Conservation (phyloP, 2,113 vertebrate species). For the Setophaga petechia region DNA sequence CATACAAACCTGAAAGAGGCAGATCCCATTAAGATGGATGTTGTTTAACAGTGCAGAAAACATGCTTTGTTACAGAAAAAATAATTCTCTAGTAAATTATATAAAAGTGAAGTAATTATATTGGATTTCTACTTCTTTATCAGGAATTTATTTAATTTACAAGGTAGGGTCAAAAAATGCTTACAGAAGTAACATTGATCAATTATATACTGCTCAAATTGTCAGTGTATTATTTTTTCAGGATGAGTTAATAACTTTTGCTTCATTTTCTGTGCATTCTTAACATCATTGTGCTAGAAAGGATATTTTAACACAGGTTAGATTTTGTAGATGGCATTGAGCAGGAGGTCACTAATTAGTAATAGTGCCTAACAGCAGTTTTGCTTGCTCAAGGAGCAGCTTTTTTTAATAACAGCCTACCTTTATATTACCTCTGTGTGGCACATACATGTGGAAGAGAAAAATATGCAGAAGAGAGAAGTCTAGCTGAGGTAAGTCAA, state of each 20-base stretch:
- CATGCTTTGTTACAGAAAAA: slow-evolving; percentile 10
- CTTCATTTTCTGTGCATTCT: background rate
- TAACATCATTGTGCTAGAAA: background rate
- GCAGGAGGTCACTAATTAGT: background rate
- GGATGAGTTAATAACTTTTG: background rate
- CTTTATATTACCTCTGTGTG: background rate
- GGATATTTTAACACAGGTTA: background rate
- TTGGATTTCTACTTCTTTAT: background rate
- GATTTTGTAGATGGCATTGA: background rate
- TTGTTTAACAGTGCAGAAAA: slow-evolving; percentile 32
- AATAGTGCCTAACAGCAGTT: background rate
- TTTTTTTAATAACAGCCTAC: background rate
- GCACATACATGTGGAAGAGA: background rate
- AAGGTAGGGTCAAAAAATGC: background rate
- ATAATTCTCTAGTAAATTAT: background rate
- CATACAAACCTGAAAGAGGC: background rate
- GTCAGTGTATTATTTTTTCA: background rate
- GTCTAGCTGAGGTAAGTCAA: background rate
- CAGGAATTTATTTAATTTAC: slow-evolving; percentile 1
- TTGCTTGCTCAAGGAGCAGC: background rate
- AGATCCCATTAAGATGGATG: background rate
- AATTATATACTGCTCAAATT: background rate
- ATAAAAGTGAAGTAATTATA: background rate
- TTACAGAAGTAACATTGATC: background rate
- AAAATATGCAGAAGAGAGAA: background rate